Base-by-base conservation (phyloP, 2,797 vertebrate genomes). In the Ctenosaura bakeri region DNA sequence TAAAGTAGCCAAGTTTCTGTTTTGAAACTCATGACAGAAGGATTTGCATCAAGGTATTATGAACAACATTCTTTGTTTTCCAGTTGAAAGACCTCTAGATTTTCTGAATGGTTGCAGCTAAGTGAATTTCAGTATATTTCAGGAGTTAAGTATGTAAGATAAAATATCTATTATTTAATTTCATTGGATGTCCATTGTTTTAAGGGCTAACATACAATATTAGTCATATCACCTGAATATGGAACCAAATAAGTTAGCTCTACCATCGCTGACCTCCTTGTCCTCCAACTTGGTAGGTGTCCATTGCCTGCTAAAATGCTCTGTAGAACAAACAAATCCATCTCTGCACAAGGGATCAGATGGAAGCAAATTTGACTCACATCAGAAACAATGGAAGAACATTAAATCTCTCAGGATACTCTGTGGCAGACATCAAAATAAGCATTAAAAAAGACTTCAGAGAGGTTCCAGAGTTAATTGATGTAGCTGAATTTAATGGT, bases 1-100 rank as follows among this genome's bases (percentile, higher is more conserved):
- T 16, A 79, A 52, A 79, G 14, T 52, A 46, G 46, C 46, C 50
- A 79, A 13, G 85, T 92, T 93, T 62, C 0, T 0, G 8, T 52
- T 91, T 92, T 92, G 86, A 93, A 94, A 94, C 16, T 88, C 38
- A 42, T 86, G 83, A 91, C 83, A 5, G 26, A 85, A 89, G 88
- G 73, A 92, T 74, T 84, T 79, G 76, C 0, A 5, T 89, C 73
- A 90, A 89, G 82, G 66, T 89, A 95, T 88, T 76, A 82, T 88
- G 92, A n/a, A 46, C 22, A 16, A 3, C 64, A 71, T n/a, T 52
- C 26, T n/a, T 71, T n/a, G 29, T 8, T 50, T 52, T 71, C 16
- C 6, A 32, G 22, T 42, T 83, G 13, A 26, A 82, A n/a, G 9
- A 24, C 12, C 29, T 32, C 78, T 20, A 42, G 81, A 46, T 26